phyloP scores from a whole-genome alignment of 2,113 vertebrate genomes.

The Cettia cetti region DNA sequence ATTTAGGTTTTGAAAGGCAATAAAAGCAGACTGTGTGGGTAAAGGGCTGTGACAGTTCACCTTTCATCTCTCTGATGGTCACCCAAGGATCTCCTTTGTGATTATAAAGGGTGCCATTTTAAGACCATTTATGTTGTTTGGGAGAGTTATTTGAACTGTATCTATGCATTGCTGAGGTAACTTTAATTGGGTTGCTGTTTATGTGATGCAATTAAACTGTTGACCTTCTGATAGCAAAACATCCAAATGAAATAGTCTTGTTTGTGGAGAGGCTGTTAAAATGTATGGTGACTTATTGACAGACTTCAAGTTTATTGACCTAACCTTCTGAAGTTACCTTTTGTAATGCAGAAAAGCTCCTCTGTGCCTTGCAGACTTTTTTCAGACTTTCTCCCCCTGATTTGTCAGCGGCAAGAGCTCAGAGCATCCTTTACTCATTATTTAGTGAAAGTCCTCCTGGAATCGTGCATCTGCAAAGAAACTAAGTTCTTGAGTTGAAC shows the following conservation, averaged over 20 bases:
- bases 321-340: neutral
- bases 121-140: neutral
- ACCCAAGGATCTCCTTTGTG: neutral
- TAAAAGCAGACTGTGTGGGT: neutral
- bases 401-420: neutral
- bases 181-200: constrained; percentile 2
- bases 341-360: neutral
- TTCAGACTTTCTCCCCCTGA: neutral
- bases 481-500: neutral
- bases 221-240: neutral
- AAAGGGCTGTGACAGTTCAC: neutral
- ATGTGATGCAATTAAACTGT: neutral
- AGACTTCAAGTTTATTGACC: neutral
- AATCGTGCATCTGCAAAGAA: neutral
- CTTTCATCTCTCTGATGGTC: neutral
- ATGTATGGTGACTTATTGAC: neutral
- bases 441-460: neutral
- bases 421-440: neutral
- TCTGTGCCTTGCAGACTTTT: neutral
- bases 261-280: constrained; percentile 24
- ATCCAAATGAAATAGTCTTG: neutral
- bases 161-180: neutral
- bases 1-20: neutral
- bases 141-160: neutral
- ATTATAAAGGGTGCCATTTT: neutral